Evolutionary conservation across 2,888 invertebrate species (phyloP).

Genomic region (Galeruca laticollis): DNA sequence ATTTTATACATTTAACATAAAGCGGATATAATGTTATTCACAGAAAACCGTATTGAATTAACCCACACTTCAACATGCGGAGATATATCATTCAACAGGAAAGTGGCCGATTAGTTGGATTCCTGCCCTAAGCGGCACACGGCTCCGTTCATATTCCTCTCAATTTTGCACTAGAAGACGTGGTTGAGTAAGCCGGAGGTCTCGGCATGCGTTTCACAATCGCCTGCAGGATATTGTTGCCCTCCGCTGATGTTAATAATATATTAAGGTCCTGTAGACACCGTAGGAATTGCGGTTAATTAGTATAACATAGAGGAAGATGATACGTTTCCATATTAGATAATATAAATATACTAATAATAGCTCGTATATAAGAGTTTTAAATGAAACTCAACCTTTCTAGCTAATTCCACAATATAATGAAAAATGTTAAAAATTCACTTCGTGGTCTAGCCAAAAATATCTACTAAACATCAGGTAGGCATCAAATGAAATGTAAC

Average conservation of each 20-base stretch:
- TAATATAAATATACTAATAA: no score
- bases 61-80: not conserved
- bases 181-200: not conserved
- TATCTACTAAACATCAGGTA: no score
- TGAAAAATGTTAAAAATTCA: no score
- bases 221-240: conserved; percentile 2
- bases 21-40: not conserved
- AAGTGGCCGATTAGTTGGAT: not conserved
- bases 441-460: no score
- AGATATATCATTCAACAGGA: not conserved
- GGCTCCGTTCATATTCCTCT: not conserved
- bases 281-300: not conserved
- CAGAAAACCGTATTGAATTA: not conserved
- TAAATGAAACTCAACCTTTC: no score
- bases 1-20: no score
- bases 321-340: not conserved
- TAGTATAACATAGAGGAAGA: not conserved
- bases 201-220: not conserved
- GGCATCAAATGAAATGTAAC: no score
- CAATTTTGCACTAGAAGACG: not conserved
- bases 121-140: not conserved
- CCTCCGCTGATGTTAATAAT: not conserved
- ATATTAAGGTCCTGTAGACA: not conserved
- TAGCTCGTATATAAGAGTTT: no score
- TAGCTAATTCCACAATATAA: no score